These are phyloP conservation scores for Morone saxatilis DNA, from an alignment of 2,113 vertebrate species.

Conservation along the genomic window DNA sequence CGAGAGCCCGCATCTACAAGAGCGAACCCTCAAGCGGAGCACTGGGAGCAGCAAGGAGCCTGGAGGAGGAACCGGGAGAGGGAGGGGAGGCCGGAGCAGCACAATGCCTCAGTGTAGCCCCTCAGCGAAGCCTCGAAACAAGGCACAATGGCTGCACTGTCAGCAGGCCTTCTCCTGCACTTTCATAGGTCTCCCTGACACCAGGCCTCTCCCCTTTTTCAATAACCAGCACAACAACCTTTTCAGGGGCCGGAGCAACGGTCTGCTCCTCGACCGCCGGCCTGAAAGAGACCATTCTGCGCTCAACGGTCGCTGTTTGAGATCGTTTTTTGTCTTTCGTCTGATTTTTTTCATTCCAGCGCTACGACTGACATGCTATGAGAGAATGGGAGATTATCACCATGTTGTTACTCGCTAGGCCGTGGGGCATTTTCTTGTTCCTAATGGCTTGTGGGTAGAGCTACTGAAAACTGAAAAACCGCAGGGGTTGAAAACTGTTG, in stretches of 20 bases:
- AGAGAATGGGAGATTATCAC: constrained; percentile 36
- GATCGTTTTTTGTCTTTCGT: constrained; percentile 16
- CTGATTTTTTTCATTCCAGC: constrained; percentile 16
- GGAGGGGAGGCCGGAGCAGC: constrained; percentile 37
- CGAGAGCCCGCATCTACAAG: background rate
- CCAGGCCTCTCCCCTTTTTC: constrained; percentile 48
- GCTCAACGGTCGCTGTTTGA: constrained; percentile 38
- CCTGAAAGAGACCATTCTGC: constrained; percentile 66
- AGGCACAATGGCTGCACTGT: constrained; percentile 79
- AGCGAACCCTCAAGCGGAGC: constrained; percentile 32
- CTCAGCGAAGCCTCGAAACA: constrained; percentile 56
- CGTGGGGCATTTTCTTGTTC: constrained; percentile 4
- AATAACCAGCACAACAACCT: constrained; percentile 73
- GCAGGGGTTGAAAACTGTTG: constrained; percentile 49
- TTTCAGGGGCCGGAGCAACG: constrained; percentile 63
- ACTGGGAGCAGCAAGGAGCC: constrained; percentile 30
- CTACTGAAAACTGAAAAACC: constrained; percentile 24
- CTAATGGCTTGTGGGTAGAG: constrained; percentile 44
- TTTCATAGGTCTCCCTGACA: constrained; percentile 60
- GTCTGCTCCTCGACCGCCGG: constrained; percentile 40
- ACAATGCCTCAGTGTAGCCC: constrained; percentile 76
- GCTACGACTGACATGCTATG: background rate
- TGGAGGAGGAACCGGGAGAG: constrained; percentile 34
- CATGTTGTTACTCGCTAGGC: constrained; percentile 6
- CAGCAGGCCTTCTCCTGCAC: constrained; percentile 58